phyloP scores from a whole-genome alignment of 2,888 invertebrate species.

The Drosophila greeni region DNA sequence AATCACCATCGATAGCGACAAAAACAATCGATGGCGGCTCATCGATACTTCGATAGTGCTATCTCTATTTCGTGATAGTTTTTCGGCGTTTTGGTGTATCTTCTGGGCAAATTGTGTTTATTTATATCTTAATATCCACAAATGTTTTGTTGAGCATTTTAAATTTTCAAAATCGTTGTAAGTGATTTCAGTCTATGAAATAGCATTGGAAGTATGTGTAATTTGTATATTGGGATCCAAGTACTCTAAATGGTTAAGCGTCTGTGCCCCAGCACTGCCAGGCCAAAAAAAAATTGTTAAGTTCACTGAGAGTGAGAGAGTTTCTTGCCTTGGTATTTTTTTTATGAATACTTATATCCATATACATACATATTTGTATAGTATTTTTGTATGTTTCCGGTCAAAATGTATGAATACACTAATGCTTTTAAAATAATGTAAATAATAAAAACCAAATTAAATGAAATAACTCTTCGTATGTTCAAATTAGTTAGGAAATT shows the following conservation, averaged over 20 bases:
- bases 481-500: too few species aligned
- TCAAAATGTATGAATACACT: neutral
- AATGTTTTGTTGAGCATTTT: neutral
- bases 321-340: slow-evolving; percentile 15
- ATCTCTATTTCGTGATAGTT: slow-evolving; percentile 1
- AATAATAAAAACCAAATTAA: too few species aligned
- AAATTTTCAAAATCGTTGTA: neutral
- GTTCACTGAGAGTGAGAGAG: slow-evolving; percentile 2
- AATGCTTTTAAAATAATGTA: neutral
- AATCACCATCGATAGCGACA: too few species aligned
- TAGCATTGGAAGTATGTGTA: neutral
- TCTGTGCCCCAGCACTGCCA: slow-evolving; percentile 17
- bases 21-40: too few species aligned
- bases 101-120: neutral
- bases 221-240: neutral
- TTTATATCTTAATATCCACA: neutral
- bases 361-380: neutral
- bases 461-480: too few species aligned
- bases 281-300: slow-evolving; percentile 6
- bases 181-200: neutral
- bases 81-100: slow-evolving; percentile 13
- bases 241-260: slow-evolving; percentile 10
- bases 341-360: neutral
- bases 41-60: too few species aligned
- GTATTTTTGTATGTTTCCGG: slow-evolving; percentile 9